Evolutionary conservation across 2,797 vertebrate species (phyloP).

Genomic region (Phoxinus dragarum): DNA sequence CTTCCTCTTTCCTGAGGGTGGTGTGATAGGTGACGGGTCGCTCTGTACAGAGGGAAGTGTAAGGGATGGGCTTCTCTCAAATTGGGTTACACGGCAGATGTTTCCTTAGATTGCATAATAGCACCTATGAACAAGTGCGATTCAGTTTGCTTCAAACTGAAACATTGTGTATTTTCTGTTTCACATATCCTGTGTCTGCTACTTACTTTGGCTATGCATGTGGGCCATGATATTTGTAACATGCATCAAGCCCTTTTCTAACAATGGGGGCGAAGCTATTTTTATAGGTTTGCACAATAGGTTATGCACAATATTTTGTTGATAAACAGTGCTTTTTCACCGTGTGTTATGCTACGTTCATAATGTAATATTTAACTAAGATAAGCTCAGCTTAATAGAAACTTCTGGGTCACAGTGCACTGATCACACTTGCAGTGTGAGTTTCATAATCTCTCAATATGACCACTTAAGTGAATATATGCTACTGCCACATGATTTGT

Average conservation of each 20-base stretch:
- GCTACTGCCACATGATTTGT: background rate
- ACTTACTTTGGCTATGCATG: background rate
- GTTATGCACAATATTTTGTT: background rate
- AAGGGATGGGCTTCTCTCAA: background rate
- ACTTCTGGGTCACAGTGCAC: background rate
- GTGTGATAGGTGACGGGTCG: background rate
- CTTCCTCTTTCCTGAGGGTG: slow-evolving; percentile 41
- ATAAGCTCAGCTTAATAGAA: too few species aligned
- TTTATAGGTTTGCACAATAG: too few species aligned
- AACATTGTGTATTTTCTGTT: background rate
- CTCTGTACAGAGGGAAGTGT: background rate
- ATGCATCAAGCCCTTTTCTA: background rate
- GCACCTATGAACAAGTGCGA: background rate
- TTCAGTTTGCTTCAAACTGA: background rate
- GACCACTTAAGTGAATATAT: background rate
- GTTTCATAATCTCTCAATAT: background rate
- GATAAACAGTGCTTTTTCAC: background rate
- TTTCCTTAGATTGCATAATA: slow-evolving; percentile 2
- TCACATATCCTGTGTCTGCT: background rate
- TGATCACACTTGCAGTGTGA: background rate
- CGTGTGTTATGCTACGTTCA: background rate
- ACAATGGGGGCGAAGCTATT: background rate
- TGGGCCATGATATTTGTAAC: background rate
- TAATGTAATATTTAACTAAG: background rate
- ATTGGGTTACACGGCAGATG: slow-evolving; percentile 32